phyloP scores from a whole-genome alignment of 2,888 invertebrate species.

The Sminthurinus aureus region DNA sequence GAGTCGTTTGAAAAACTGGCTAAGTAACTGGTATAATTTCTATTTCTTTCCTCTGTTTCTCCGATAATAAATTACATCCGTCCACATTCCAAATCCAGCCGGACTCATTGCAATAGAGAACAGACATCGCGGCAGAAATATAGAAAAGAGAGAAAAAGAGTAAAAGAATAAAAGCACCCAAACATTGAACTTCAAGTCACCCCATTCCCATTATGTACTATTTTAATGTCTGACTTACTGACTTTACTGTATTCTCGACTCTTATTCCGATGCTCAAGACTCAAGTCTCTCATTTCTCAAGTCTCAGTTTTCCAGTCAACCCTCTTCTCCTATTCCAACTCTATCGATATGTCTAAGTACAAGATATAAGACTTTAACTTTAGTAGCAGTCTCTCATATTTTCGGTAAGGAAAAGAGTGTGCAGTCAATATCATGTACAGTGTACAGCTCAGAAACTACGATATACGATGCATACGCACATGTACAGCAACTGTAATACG shows the following conservation, averaged over 20 bases:
- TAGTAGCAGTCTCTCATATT: too few species aligned
- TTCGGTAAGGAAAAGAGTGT: background rate
- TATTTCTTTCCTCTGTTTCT: background rate
- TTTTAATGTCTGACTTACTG: too few species aligned
- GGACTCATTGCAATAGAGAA: background rate
- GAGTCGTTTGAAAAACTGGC: too few species aligned
- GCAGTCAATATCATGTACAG: background rate
- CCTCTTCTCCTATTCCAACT: too few species aligned
- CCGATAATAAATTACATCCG: conserved; percentile 33
- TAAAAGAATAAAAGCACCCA: conserved; percentile 7
- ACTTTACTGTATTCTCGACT: background rate
- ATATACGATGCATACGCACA: too few species aligned
- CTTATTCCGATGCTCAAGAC: background rate
- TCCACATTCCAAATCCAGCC: background rate
- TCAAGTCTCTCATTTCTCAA: too few species aligned
- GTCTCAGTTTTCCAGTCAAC: too few species aligned
- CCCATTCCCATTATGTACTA: conserved; percentile 8
- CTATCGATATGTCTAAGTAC: too few species aligned
- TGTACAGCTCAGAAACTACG: too few species aligned
- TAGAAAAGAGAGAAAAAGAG: background rate
- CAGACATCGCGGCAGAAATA: background rate
- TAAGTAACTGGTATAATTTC: conserved; percentile 17
- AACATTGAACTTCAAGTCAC: conserved; percentile 1
- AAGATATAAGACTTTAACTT: too few species aligned
- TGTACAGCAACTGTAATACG: too few species aligned